Evolutionary conservation across 1,140 invertebrate genomes (phyloP), one percentile per base, ranked within the genome.

Genomic region (Adelges cooleyi): DNA sequence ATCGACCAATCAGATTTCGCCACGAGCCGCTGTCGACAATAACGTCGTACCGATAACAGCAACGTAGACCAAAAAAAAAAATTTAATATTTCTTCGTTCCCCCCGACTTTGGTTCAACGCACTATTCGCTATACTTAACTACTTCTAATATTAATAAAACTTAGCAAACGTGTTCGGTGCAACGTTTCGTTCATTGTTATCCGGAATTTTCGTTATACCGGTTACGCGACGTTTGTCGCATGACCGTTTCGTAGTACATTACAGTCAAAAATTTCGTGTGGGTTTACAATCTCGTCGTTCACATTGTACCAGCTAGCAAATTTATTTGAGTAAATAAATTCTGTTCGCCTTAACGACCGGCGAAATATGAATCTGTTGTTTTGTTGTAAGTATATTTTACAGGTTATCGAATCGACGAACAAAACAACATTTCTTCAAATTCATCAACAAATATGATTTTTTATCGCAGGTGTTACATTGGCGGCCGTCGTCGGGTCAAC

Each of bases 11-110:
- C 11, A 15, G 22, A 46, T 4, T 25, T 22, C 11, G 46, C 54
- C 54, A 59, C 54, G 54, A 59, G 54, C 54, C 17, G 40, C 38
- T 20, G 25, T 23, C 10, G 8, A 13, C 25, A 38, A 56, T 56
- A 56, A 56, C 22, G n/a, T 15, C 2, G 9, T 38, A 20, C 11
- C 15, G 52, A 54, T 54, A 54, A 59, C 54, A n/a, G 13, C 6
- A 3, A 25, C 2, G 5, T 8, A 11, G 13, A 10, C n/a, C 6
- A 18, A n/a, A n/a, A n/a, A n/a, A n/a, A n/a, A n/a, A n/a, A n/a
- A n/a, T n/a, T n/a, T n/a, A 11, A 18, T 22, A 27, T 33, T 2
- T 20, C 17, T 38, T 29, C 23, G 11, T 56, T 25, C 48, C 22
- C 27, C 23, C 48, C 20, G 15, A 2, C 18, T 1, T 13, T 13